Evolutionary conservation across 23 tunicate species (phyloP).

Genomic region (Styela plicata): DNA sequence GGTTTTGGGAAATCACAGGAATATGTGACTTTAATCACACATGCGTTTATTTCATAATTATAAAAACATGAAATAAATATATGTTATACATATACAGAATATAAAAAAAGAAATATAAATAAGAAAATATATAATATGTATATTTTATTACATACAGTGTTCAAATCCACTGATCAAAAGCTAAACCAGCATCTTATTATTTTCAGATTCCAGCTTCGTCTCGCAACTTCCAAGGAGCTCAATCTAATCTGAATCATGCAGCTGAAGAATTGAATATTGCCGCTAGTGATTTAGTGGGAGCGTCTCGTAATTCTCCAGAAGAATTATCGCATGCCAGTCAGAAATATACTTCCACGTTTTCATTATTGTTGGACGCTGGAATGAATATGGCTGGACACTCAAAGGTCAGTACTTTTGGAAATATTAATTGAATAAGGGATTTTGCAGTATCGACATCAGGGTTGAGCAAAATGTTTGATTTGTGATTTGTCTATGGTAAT

Average conservation of each 20-base stretch:
- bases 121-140: background rate
- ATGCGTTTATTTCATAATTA: too few relatives aligned
- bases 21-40: too few relatives aligned
- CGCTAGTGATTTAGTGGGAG: conserved; percentile 94
- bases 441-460: too few relatives aligned
- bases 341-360: conserved; percentile 72
- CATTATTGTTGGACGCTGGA: conserved; percentile 74
- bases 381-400: conserved; percentile 90
- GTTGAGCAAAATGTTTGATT: too few relatives aligned
- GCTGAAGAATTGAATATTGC: conserved; percentile 96
- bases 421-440: too few relatives aligned
- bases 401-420: conserved; percentile 47
- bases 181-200: background rate
- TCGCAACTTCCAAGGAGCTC: conserved; percentile 88
- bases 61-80: too few relatives aligned
- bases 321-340: conserved; percentile 83
- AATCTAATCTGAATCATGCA: conserved; percentile 72
- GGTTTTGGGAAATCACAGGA: too few relatives aligned
- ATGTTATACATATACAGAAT: too few relatives aligned
- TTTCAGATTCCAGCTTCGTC: conserved; percentile 65
- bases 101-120: background rate
- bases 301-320: conserved; percentile 77
- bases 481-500: too few relatives aligned
- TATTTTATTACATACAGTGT: background rate
- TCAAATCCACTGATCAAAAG: background rate